These are phyloP conservation scores for Drosophila prolongata DNA, from an alignment of 2,888 invertebrate genomes.

Conservation along the genomic window DNA sequence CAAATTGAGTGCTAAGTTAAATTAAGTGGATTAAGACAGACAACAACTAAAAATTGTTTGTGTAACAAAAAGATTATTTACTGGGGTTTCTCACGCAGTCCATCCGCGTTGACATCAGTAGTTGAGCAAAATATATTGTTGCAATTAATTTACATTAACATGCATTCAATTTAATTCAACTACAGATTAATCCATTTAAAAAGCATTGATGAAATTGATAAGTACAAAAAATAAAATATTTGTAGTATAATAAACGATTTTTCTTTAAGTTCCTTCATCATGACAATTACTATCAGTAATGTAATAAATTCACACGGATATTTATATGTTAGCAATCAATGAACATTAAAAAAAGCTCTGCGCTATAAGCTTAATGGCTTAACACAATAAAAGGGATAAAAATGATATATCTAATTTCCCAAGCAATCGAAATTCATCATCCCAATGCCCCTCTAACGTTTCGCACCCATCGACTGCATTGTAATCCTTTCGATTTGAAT, in stretches of 20 bases:
- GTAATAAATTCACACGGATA: not conserved
- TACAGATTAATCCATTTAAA: no score
- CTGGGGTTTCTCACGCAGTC: constrained; percentile 1
- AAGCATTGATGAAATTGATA: no score
- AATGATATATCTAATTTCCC: constrained; percentile 3
- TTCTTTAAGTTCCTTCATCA: no score
- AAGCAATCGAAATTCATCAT: constrained; percentile 3
- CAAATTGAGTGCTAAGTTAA: constrained; percentile 9
- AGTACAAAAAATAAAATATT: no score
- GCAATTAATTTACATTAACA: not conserved
- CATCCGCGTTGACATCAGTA: not conserved
- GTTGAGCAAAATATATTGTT: not conserved
- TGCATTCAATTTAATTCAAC: not conserved
- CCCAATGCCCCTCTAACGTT: not conserved
- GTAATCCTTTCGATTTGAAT: constrained; percentile 29
- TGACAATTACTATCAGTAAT: not conserved
- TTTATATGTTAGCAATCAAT: not conserved
- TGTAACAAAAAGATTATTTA: not conserved
- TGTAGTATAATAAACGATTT: no score
- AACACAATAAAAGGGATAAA: not conserved
- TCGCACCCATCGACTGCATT: not conserved
- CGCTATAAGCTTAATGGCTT: not conserved
- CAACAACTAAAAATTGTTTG: not conserved
- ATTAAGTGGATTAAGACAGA: constrained; percentile 1
- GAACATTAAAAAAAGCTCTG: not conserved